Conservation (phyloP, 2,888 invertebrate genomes). For the Tethea ocularis region DNA sequence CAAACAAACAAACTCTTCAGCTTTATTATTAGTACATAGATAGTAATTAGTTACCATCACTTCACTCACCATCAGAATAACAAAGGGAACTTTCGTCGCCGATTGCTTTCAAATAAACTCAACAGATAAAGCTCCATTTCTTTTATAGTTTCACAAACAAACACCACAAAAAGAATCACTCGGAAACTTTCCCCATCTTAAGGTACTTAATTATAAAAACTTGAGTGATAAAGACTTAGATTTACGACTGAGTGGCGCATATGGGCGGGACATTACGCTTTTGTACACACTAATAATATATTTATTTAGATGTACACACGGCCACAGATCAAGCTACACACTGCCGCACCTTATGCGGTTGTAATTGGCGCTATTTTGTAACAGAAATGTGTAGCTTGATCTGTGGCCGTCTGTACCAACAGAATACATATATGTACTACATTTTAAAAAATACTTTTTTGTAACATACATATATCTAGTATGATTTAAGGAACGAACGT, state of each 20-base stretch:
- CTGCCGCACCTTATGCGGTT: no score
- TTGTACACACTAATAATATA: neutral
- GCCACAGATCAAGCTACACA: no score
- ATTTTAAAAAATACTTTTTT: no score
- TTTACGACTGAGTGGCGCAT: slow-evolving; percentile 30
- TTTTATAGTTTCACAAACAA: slow-evolving; percentile 15
- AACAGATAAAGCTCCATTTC: neutral
- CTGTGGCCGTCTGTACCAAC: no score
- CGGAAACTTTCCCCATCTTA: slow-evolving; percentile 23
- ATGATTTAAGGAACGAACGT: no score
- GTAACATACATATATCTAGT: no score
- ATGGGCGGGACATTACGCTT: neutral
- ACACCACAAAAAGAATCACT: neutral
- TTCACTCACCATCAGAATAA: neutral
- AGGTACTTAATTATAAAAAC: slow-evolving; percentile 31
- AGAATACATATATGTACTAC: no score
- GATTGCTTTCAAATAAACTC: neutral
- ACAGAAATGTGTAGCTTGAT: no score
- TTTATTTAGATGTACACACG: neutral
- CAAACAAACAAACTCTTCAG: no score
- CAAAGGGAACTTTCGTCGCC: neutral
- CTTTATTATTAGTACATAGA: neutral
- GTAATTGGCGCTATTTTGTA: no score
- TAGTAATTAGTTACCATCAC: neutral
- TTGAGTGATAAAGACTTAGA: slow-evolving; percentile 30